Percentiles rank a stretch among this genome's conserved stretches.
Evolutionary conservation across 1,140 invertebrate species (phyloP).

Genomic region (Coenobita brevimanus): DNA sequence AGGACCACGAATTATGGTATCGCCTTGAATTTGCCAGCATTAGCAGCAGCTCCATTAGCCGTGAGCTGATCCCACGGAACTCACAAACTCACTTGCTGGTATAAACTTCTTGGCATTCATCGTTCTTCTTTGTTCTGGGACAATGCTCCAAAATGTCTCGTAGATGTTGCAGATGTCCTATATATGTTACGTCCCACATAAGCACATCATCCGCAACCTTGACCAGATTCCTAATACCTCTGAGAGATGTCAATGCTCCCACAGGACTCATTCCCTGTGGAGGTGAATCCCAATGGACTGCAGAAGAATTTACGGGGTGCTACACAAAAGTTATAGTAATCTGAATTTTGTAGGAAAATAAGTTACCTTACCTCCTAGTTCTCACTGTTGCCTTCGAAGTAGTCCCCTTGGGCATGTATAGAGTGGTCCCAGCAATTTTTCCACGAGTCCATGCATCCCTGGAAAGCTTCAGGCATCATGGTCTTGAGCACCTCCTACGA

Average conservation of each 20-base stretch:
- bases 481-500: too few relatives aligned
- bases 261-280: conserved; percentile 23
- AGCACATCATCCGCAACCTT: conserved; percentile 19
- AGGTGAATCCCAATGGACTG: conserved; percentile 71
- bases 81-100: not conserved
- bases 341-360: too few relatives aligned
- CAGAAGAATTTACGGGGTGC: too few relatives aligned
- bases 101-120: conserved; percentile 2
- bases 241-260: not conserved
- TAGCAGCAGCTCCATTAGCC: not conserved
- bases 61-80: conserved; percentile 16
- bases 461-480: too few relatives aligned
- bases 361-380: too few relatives aligned
- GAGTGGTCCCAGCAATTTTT: too few relatives aligned
- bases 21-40: not conserved
- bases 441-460: too few relatives aligned
- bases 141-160: not conserved
- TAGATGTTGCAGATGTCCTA: not conserved
- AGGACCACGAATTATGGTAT: conserved; percentile 6
- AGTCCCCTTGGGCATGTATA: too few relatives aligned
- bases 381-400: too few relatives aligned
- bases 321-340: too few relatives aligned
- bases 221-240: not conserved
- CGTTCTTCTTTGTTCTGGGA: not conserved
- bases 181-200: not conserved